Percentiles rank a stretch among this genome's conserved stretches.
phyloP scores from a whole-genome alignment of 2,113 vertebrate genomes.

The Plestiodon gilberti region DNA sequence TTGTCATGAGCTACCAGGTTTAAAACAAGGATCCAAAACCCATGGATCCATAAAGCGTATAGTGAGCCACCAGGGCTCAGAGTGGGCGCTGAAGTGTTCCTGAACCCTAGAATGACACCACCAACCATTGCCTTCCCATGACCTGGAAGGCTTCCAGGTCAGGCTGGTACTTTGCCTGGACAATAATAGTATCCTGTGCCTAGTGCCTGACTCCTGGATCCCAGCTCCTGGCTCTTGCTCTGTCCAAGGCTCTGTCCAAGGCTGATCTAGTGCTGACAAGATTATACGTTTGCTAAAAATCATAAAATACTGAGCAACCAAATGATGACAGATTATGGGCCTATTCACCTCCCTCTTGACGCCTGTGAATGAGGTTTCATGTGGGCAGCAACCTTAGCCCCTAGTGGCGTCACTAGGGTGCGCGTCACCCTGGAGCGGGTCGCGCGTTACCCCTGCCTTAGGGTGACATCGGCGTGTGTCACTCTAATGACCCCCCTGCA shows the following conservation, averaged over 20 bases:
- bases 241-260: background rate
- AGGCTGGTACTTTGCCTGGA: background rate
- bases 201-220: too few relatives aligned
- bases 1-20: too few relatives aligned
- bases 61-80: background rate
- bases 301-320: background rate
- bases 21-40: background rate
- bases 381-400: too few relatives aligned
- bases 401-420: too few relatives aligned
- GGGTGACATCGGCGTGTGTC: too few relatives aligned
- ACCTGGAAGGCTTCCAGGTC: background rate
- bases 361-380: background rate
- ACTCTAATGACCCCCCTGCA: too few relatives aligned
- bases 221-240: background rate
- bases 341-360: background rate
- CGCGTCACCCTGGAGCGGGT: too few relatives aligned
- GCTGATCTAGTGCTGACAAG: background rate
- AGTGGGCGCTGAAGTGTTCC: background rate
- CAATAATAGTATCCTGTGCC: background rate
- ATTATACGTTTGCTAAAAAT: background rate
- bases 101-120: background rate
- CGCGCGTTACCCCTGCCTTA: too few relatives aligned
- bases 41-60: background rate
- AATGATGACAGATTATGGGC: background rate
- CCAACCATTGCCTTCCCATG: background rate